Conservation (phyloP, 1,140 invertebrate species). For the Bombus superbus region DNA sequence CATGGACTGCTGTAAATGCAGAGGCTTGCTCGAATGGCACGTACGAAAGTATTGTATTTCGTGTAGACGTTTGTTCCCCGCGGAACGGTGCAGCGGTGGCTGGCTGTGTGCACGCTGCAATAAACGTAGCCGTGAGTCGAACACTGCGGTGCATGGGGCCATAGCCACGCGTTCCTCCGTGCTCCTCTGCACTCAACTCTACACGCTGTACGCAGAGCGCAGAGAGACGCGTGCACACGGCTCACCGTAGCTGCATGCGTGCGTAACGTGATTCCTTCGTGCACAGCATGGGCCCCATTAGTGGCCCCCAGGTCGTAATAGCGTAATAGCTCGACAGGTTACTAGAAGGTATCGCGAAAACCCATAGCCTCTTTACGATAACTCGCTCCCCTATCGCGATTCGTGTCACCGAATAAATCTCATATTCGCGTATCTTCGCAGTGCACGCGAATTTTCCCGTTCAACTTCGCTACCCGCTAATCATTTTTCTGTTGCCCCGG, state of each 20-base stretch:
- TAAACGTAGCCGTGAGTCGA: constrained; percentile 6
- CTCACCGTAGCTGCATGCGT: constrained; percentile 33
- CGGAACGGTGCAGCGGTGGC: background rate
- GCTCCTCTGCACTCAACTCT: background rate
- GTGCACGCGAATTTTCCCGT: background rate
- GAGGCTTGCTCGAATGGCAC: constrained; percentile 15
- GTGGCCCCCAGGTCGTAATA: constrained; percentile 56
- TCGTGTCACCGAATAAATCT: background rate
- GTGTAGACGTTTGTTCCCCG: constrained; percentile 29
- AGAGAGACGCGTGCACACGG: constrained; percentile 20
- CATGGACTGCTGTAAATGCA: background rate
- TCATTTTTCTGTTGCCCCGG: background rate
- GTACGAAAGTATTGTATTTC: constrained; percentile 51
- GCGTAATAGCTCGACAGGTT: constrained; percentile 60
- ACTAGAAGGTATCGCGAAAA: constrained; percentile 52
- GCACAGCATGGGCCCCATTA: constrained; percentile 62
- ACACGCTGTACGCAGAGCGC: background rate
- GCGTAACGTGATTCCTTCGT: constrained; percentile 61
- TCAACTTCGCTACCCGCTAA: too few species aligned
- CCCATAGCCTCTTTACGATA: constrained; percentile 26
- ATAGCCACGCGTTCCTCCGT: constrained; percentile 16
- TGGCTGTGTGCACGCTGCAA: background rate
- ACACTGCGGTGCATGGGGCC: background rate
- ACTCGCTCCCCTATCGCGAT: constrained; percentile 3
- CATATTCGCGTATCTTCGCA: background rate